Evolutionary conservation across 1,140 invertebrate genomes (phyloP).

Genomic region (Drosophila grimshawi): DNA sequence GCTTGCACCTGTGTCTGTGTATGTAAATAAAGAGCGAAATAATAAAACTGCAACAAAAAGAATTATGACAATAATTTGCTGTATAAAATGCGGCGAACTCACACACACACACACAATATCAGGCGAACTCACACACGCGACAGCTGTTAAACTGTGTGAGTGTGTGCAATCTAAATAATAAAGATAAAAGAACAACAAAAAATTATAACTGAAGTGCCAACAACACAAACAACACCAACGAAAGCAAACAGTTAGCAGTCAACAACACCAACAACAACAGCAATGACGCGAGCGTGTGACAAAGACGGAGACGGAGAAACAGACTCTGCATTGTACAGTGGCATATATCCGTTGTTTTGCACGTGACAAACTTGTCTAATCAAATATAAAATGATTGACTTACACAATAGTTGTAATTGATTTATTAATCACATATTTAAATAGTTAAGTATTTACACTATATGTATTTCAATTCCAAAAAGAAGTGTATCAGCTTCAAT

Average conservation of each 20-base stretch:
- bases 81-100: slow-evolving; percentile 69
- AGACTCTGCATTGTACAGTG: slow-evolving; percentile 24
- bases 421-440: too few species aligned
- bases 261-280: slow-evolving; percentile 28
- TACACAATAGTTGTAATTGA: too few species aligned
- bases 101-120: slow-evolving; percentile 33
- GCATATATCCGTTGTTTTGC: background rate
- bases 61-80: slow-evolving; percentile 78
- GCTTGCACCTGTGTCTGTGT: background rate
- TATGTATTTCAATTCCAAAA: too few species aligned
- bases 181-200: slow-evolving; percentile 57
- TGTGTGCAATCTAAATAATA: slow-evolving; percentile 70
- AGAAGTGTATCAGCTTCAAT: too few species aligned
- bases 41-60: slow-evolving; percentile 35
- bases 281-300: slow-evolving; percentile 11
- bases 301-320: slow-evolving; percentile 36
- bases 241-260: slow-evolving; percentile 62
- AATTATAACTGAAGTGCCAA: slow-evolving; percentile 59
- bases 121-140: slow-evolving; percentile 16
- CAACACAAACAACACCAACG: slow-evolving; percentile 29
- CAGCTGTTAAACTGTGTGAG: slow-evolving; percentile 31
- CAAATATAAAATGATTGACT: background rate
- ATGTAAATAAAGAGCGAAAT: slow-evolving; percentile 53
- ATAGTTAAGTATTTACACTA: too few species aligned
- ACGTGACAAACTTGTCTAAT: background rate